Evolutionary conservation across 2,797 vertebrate genomes (phyloP), one percentile per base, ranked within the genome.

Genomic region (Tadarida brasiliensis): DNA sequence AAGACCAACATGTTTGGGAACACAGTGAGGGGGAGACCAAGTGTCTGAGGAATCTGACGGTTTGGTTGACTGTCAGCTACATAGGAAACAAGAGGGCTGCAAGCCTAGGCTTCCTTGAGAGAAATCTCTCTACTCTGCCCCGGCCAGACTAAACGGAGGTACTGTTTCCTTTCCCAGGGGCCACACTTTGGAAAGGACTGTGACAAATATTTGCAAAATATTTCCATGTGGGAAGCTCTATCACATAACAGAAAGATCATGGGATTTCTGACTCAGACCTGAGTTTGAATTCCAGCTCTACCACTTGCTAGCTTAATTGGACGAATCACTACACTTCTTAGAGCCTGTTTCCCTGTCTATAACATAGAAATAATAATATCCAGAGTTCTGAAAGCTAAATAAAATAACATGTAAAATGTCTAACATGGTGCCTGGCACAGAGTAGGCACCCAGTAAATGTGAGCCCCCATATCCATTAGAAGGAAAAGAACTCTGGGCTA

Each of bases 381-480:
- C 63, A 93, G 61, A 96, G 39, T 59, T 77, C 85, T 82, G 51
- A 87, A 94, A 91, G 65, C 28, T 80, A 94, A 94, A 77, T 94
- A 54, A 88, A 91, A 87, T 87, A n/a, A 19, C 22, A 83, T 61
- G 26, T 49, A 74, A 88, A 94, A 70, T 54, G 33, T 51, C 76
- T 92, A 63, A 83, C 74, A 2, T 71, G 20, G 30, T 74, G 4
- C 68, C 78, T 85, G 28, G 47, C 63, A 89, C 35, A 86, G 57
- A 63, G 11, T 15, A 78, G 71, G 54, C 28, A 70, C 19, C 47
- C 68, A 33, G 59, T 71, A 92, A 86, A 56, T 78, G 63, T 24
- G 7, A 90, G 19, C 16, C 47, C 17, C 68, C 57, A 1, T 16
- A 16, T 84, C 24, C 65, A 44, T 89, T 95, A 68, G 59, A 70